Percentiles rank a stretch among this genome's conserved stretches.
These are phyloP conservation scores for Drosophila miranda DNA, from an alignment of 1,140 invertebrate species.

Conservation along the genomic window DNA sequence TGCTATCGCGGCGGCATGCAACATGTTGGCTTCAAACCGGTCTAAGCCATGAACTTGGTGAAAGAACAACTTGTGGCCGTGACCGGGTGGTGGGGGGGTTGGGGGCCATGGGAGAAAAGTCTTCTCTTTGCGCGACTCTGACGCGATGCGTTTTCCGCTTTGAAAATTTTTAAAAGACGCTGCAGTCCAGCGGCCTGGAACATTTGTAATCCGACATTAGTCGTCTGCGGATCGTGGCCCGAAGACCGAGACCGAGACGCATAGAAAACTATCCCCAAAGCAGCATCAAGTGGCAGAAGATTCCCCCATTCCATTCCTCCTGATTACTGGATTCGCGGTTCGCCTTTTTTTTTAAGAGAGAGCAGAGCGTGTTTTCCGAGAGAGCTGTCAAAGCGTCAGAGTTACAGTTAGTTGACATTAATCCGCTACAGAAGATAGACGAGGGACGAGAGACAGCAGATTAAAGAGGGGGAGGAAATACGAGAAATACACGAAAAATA, in stretches of 20 bases:
- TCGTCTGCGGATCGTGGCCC: slow-evolving; percentile 65
- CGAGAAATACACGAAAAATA: slow-evolving; percentile 40
- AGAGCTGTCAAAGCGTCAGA: slow-evolving; percentile 31
- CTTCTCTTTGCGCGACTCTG: not conserved
- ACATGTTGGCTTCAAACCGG: slow-evolving; percentile 63
- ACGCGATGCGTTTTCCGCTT: slow-evolving; percentile 52
- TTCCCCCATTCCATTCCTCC: slow-evolving; percentile 5
- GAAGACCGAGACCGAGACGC: slow-evolving; percentile 6
- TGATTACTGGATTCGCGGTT: slow-evolving; percentile 33
- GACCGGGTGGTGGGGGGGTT: slow-evolving; percentile 10
- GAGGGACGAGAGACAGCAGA: slow-evolving; percentile 17
- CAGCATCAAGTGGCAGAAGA: slow-evolving; percentile 8
- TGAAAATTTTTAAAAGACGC: slow-evolving; percentile 82
- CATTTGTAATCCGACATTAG: slow-evolving; percentile 82
- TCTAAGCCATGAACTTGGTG: slow-evolving; percentile 53
- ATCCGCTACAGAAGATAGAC: slow-evolving; percentile 38
- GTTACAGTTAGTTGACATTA: slow-evolving; percentile 82
- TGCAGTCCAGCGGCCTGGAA: slow-evolving; percentile 72
- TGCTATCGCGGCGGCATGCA: slow-evolving; percentile 17
- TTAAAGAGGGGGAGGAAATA: slow-evolving; percentile 26
- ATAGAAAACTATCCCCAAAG: slow-evolving; percentile 8
- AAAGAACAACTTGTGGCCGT: slow-evolving; percentile 30
- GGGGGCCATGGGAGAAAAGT: slow-evolving; percentile 44
- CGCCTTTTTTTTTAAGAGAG: slow-evolving; percentile 23
- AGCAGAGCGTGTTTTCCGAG: slow-evolving; percentile 22